Percentiles rank a stretch among this genome's conserved stretches.
phyloP scores from a whole-genome alignment of 2,888 invertebrate genomes.

The Eristalis pertinax region DNA sequence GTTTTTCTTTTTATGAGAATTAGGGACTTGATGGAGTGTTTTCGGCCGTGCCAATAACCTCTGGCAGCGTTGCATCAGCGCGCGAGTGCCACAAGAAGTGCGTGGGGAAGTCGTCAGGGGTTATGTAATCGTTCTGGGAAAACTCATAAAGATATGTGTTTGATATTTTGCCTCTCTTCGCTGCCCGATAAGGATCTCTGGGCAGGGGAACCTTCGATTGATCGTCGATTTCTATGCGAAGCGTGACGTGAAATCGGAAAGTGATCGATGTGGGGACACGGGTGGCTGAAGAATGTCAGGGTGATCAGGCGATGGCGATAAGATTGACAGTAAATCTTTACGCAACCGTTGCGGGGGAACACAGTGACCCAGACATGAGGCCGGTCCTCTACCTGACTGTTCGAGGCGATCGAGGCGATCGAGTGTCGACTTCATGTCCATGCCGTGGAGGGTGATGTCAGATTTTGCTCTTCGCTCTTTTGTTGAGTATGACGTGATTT shows the following conservation, averaged over 20 bases:
- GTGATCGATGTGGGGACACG: not conserved
- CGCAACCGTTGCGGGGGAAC: not conserved
- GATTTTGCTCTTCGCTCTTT: no score
- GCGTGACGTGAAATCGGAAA: not conserved
- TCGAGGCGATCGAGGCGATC: no score
- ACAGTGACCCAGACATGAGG: not conserved
- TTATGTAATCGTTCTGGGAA: conserved; percentile 53
- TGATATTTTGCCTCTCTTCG: not conserved
- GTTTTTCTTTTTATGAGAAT: conserved; percentile 70
- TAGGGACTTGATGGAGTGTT: conserved; percentile 65
- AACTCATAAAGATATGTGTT: conserved; percentile 27
- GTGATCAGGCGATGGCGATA: not conserved
- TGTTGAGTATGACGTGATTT: not conserved
- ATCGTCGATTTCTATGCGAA: not conserved
- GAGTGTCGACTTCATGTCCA: not conserved
- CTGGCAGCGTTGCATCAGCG: conserved; percentile 51
- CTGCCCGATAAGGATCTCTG: not conserved
- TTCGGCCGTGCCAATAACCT: conserved; percentile 68
- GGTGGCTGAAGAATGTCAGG: not conserved
- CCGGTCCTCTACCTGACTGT: not conserved
- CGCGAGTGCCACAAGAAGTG: conserved; percentile 22
- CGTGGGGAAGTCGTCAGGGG: conserved; percentile 35
- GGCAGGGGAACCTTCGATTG: not conserved
- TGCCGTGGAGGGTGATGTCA: not conserved
- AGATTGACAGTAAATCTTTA: not conserved